Evolutionary conservation across 2,888 invertebrate species (phyloP).

Genomic region (Pyrgus malvae): DNA sequence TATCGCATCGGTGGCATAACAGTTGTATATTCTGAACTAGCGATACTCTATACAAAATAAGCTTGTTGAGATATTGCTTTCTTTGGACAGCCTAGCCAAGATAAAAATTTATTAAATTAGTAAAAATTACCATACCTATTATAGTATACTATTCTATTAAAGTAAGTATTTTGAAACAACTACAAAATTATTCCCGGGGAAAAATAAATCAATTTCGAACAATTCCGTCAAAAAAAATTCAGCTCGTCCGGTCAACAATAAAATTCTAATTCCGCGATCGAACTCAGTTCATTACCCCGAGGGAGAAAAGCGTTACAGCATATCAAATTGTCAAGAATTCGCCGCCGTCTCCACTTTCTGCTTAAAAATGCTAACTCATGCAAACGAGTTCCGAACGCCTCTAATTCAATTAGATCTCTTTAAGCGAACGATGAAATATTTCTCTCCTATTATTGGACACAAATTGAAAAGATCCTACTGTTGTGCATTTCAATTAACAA

Average conservation of each 20-base stretch:
- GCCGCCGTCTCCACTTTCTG: conserved; percentile 57
- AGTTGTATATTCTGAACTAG: too few species aligned
- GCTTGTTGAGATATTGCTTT: too few species aligned
- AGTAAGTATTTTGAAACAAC: too few species aligned
- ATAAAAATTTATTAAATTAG: too few species aligned
- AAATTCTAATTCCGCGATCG: not conserved
- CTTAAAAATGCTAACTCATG: conserved; percentile 80
- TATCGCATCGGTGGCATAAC: too few species aligned
- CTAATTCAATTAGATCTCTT: conserved; percentile 74
- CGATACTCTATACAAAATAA: too few species aligned
- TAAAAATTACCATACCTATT: too few species aligned
- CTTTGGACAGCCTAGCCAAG: too few species aligned
- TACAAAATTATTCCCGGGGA: too few species aligned
- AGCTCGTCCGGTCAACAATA: not conserved
- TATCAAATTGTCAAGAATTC: conserved; percentile 49
- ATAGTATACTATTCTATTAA: too few species aligned
- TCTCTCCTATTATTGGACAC: conserved; percentile 62
- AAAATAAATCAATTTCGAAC: too few species aligned
- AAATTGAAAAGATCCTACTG: conserved; percentile 65
- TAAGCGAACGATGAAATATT: conserved; percentile 66
- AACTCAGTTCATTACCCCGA: conserved; percentile 40
- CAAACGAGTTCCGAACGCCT: conserved; percentile 71
- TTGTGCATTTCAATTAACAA: conserved; percentile 61
- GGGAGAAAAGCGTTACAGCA: conserved; percentile 43
- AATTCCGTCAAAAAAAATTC: too few species aligned